These are phyloP conservation scores for Potamarius usumacintae DNA, from an alignment of 2,113 vertebrate genomes.

Conservation along the genomic window DNA sequence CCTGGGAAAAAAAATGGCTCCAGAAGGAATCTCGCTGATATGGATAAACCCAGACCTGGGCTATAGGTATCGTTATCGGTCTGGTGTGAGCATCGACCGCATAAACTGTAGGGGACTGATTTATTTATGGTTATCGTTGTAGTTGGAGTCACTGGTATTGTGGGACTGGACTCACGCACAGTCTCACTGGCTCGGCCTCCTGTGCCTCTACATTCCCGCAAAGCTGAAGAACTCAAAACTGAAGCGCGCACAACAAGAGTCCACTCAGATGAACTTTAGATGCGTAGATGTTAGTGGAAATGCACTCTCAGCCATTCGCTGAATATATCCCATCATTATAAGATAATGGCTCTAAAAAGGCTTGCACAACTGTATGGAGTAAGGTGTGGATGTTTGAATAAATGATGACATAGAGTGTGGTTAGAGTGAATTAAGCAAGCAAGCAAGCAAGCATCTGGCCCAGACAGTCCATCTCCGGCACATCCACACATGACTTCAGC, in stretches of 20 bases:
- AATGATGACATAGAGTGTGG: conserved; percentile 30
- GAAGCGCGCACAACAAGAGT: background rate
- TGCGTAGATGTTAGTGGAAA: conserved; percentile 15
- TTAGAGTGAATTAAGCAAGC: conserved; percentile 11
- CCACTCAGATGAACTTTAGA: background rate
- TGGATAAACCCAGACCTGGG: too few species aligned
- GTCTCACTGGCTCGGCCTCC: background rate
- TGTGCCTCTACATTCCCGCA: background rate
- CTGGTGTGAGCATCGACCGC: too few species aligned
- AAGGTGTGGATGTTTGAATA: conserved; percentile 36
- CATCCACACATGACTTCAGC: conserved; percentile 4
- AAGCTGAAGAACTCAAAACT: background rate
- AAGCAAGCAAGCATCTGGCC: conserved; percentile 9
- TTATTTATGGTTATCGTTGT: too few species aligned
- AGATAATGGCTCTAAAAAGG: conserved; percentile 34
- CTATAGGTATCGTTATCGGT: too few species aligned
- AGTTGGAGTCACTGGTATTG: too few species aligned
- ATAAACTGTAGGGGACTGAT: too few species aligned
- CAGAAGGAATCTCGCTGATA: too few species aligned
- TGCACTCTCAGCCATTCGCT: conserved; percentile 2
- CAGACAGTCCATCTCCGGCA: background rate
- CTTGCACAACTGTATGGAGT: conserved; percentile 17
- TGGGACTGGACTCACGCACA: too few species aligned
- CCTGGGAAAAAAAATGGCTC: too few species aligned
- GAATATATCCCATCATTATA: conserved; percentile 10